Evolutionary conservation across 2,113 vertebrate genomes (phyloP).

Genomic region (Gobius niger): DNA sequence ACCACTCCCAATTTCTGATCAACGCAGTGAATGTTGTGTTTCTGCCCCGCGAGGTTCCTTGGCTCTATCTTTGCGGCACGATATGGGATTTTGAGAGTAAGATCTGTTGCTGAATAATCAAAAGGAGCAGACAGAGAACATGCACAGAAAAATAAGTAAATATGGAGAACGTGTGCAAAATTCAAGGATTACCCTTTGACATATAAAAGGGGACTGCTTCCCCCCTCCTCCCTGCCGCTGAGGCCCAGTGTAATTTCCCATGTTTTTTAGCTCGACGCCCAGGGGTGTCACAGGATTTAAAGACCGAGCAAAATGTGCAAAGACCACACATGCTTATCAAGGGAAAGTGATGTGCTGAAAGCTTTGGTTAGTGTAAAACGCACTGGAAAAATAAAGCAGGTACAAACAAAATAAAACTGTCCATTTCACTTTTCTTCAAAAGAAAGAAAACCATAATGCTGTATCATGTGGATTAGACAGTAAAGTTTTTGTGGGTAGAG

Average conservation of each 20-base stretch:
- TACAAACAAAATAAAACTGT: no score
- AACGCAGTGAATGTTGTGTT: slow-evolving; percentile 20
- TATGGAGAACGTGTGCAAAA: slow-evolving; percentile 42
- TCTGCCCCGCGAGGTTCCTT: slow-evolving; percentile 2
- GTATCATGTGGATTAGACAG: no score
- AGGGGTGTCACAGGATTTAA: slow-evolving; percentile 47
- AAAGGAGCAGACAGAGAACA: slow-evolving; percentile 21
- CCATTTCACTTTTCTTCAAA: no score
- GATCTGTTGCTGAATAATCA: slow-evolving; percentile 22
- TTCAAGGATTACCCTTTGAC: slow-evolving; percentile 54
- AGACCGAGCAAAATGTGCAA: slow-evolving; percentile 42
- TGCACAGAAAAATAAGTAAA: slow-evolving; percentile 25
- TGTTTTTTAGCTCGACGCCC: slow-evolving; percentile 53
- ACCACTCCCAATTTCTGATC: slow-evolving; percentile 4
- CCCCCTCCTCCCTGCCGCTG: slow-evolving; percentile 33
- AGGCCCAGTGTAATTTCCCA: slow-evolving; percentile 48
- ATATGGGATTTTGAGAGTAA: background rate
- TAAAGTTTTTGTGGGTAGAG: no score
- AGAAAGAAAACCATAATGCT: no score
- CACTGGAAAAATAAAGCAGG: no score
- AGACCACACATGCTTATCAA: slow-evolving; percentile 28
- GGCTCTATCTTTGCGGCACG: background rate
- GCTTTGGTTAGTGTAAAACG: no score
- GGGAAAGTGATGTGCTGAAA: slow-evolving; percentile 1
- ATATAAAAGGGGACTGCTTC: slow-evolving; percentile 24